Conservation (phyloP, 2,888 invertebrate genomes). For the Leptopterna dolabrata region DNA sequence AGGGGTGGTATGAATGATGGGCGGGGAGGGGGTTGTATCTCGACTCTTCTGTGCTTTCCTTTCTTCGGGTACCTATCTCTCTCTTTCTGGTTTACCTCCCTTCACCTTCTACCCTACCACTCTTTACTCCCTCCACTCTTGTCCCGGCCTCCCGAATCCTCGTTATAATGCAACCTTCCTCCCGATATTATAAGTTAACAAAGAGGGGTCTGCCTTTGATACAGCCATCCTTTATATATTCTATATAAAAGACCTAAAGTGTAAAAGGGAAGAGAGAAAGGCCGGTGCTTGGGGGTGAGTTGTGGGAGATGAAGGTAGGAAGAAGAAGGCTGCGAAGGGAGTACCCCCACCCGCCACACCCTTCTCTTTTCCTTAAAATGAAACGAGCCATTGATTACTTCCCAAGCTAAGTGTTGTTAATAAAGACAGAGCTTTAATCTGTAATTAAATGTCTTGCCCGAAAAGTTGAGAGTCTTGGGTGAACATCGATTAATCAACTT, state of each 20-base stretch:
- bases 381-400: conserved; percentile 55
- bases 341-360: not conserved
- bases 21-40: not conserved
- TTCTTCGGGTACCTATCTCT: conserved; percentile 13
- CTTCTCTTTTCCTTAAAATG: conserved; percentile 43
- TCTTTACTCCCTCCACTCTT: not conserved
- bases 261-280: conserved; percentile 51
- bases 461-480: conserved; percentile 1
- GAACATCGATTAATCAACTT: conserved; percentile 13
- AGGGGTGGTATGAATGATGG: not conserved
- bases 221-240: conserved; percentile 51
- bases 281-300: conserved; percentile 33
- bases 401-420: conserved; percentile 48
- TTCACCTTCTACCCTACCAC: not conserved
- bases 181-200: conserved; percentile 58
- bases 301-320: conserved; percentile 8
- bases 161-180: conserved; percentile 56
- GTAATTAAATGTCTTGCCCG: conserved; percentile 36
- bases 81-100: conserved; percentile 35
- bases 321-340: not conserved
- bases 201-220: conserved; percentile 56
- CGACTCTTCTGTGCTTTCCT: not conserved
- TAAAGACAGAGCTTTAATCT: conserved; percentile 52
- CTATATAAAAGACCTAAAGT: conserved; percentile 52
- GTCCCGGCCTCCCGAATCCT: conserved; percentile 2